phyloP scores from a whole-genome alignment of 2,113 vertebrate species.

The Plectropomus leopardus region DNA sequence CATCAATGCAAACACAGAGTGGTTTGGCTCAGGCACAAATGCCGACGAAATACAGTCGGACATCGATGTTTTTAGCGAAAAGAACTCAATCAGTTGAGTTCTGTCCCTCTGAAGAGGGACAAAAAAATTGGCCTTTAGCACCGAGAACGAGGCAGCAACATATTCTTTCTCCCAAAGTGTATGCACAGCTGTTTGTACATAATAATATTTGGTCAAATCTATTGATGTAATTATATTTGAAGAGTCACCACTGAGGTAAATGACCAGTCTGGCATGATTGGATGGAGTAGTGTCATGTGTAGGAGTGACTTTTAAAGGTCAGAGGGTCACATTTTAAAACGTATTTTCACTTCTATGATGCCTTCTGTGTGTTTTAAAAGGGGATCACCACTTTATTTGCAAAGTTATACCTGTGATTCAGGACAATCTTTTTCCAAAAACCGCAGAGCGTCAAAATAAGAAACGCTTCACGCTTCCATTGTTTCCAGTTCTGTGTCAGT shows the following conservation, averaged over 20 bases:
- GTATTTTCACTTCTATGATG: background rate
- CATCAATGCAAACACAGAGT: slow-evolving; percentile 1
- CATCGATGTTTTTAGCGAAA: background rate
- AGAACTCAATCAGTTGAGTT: no score
- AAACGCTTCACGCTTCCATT: background rate
- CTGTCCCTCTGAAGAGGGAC: background rate
- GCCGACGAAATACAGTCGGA: background rate
- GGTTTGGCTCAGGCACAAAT: background rate
- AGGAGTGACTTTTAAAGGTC: background rate
- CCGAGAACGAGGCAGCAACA: background rate
- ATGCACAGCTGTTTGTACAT: slow-evolving; percentile 5
- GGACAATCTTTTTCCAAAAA: slow-evolving; percentile 15
- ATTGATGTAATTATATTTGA: background rate
- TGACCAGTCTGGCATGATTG: background rate
- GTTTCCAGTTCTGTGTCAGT: slow-evolving; percentile 20
- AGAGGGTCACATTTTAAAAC: slow-evolving; percentile 11
- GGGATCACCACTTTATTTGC: slow-evolving; percentile 10
- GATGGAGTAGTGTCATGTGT: background rate
- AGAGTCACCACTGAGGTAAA: background rate
- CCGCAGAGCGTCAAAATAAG: background rate
- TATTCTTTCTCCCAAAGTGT: background rate
- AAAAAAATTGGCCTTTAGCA: background rate
- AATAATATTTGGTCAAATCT: background rate
- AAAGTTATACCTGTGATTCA: slow-evolving; percentile 22
- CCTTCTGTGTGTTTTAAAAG: slow-evolving; percentile 16